Evolutionary conservation across 92 coral and sea anemone species (phyloP), one percentile per base, ranked within the genome.

Genomic region (Isaurus tuberculatus): DNA sequence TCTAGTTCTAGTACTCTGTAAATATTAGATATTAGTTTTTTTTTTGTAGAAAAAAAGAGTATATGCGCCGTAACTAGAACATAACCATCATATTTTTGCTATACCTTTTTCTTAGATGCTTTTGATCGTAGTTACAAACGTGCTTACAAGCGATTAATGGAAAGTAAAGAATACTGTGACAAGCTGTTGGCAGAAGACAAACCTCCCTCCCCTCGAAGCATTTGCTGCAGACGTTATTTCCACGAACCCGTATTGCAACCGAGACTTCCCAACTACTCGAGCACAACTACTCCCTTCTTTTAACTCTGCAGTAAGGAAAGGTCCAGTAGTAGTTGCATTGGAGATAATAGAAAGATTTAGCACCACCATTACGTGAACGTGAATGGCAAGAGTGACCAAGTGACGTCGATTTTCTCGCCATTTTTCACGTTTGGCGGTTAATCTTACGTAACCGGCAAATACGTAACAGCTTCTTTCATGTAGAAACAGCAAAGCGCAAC

Each of bases 121-220:
- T 97, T 92, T 73, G 99, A 97, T 83, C 94, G 94, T 19, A 94
- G 95, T 23, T 97, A 97, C 89, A 91, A 91, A 66, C 95, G 95
- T 16, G 91, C 99, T 0, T 92, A 90, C 75, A 88, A 89, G 65
- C 87, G 91, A 16, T 60, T 97, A 23, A 23, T 51, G 5, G 93
- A 91, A 25, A 87, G 86, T 16, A 93, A 95, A 61, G 85, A 90
- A 49, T 75, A 89, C 73, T 79, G 81, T 25, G 95, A 93, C 72
- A 73, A 87, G 22, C 80, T 97, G 60, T 83, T 91, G 71, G 79
- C 81, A 1, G 98, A 94, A 48, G 99, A 97, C 85, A 90, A 86
- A 33, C 89, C 91, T 0, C 92, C 93, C 20, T 58, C 80, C 9
- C 90, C 90, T 8, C 83, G 97, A 11, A 86, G 91, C 46, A 90